Evolutionary conservation across 2,888 invertebrate genomes (phyloP), one percentile per base, ranked within the genome.

Genomic region (Machimus rusticus): DNA sequence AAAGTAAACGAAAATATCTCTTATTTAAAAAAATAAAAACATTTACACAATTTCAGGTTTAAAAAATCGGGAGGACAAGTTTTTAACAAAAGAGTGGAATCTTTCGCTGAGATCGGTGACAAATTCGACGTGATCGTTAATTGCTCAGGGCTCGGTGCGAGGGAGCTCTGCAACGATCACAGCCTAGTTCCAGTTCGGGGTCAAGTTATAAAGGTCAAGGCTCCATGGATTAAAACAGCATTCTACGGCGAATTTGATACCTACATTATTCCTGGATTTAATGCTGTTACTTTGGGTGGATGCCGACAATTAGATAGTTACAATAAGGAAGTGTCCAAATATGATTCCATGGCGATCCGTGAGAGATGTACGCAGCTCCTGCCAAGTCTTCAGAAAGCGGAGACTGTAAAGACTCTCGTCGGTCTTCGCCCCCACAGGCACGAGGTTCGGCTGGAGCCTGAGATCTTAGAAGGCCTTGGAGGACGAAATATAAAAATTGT

Each of bases 161-260:
- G 95, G 91, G 93, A 94, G 90, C 93, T 98, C 74, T 97, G 97
- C 90, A 93, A 94, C 43, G 98, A 98, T 91, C 92, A 94, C 89
- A 94, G 95, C 90, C 91, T 98, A 88, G 95, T 96, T 39, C 96
- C 98, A 0, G 94, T 98, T 37, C 94, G 98, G 87, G 98, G 98
- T 1, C 98, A 98, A 93, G 94, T 98, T 6, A 93, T 96, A 77
- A 97, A 96, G 93, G 96, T 95, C 0, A 94, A 94, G 87, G 98
- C 98, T 0, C 98, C 98, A 0, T 98, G 98, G 98, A 93, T 98
- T 77, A 98, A 97, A 93, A 96, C 95, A 9, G 98, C 97, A 86
- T 96, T 96, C 91, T 98, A 97, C 91, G 96, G 95, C 0, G 98
- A 98, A 90, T 94, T 95, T 88, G 97, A 97, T 90, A 96, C 97